Evolutionary conservation across 2,888 invertebrate genomes (phyloP), one percentile per base, ranked within the genome.

Genomic region (Carabus problematicus): DNA sequence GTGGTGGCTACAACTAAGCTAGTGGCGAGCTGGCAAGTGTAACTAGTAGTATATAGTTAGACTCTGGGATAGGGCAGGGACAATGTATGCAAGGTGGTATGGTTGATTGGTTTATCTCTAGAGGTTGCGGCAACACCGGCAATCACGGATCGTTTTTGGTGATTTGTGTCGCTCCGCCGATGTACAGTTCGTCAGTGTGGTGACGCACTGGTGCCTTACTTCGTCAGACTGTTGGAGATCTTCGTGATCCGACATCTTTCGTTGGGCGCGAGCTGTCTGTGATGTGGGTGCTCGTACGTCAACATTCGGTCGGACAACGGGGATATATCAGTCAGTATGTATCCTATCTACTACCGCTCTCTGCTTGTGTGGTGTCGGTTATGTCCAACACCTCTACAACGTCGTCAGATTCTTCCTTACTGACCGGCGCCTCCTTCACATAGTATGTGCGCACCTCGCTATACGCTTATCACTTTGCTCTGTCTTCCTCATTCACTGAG

Each of bases 181-280:
- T 52, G 52, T 19, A 52, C 52, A 52, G 52, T 52, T 52, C 52
- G 52, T 52, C 52, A 52, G 52, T 52, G 52, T 52, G 9, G 75
- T 74, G 74, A 77, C 75, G 78, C 52, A 52, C 52, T 16, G 76
- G 78, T 77, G 78, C 75, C 77, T 75, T 74, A 74, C 73, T 73
- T 75, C 74, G 72, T 76, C 74, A 70, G 74, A 73, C 71, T 75
- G 74, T 75, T 74, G 74, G 74, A 75, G 76, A 74, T 75, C 72
- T 72, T 72, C 72, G 70, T 70, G 76, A 75, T 75, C 75, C 77
- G 75, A 77, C 80, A 80, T 80, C 76, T 78, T 79, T 75, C 77
- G 75, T 74, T 70, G 72, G 72, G 76, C 74, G 74, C 67, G 66
- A 71, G 73, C 72, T 75, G 76, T 74, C 73, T 72, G 72, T 70